Evolutionary conservation across 2,888 invertebrate species (phyloP).

Genomic region (Nemapogon koenigi): DNA sequence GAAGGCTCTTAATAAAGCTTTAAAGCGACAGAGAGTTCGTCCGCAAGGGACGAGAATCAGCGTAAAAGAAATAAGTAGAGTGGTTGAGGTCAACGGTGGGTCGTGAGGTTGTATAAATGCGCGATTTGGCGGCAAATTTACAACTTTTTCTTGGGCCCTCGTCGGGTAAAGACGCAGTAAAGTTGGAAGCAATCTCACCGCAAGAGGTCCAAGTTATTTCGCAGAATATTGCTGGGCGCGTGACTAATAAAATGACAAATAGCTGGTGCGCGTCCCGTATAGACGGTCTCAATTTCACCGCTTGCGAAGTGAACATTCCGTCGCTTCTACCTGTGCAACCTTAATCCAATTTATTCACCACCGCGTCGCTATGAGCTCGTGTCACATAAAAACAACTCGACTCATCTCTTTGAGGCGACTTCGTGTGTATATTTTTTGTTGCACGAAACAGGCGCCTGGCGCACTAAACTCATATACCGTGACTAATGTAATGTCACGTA

Average conservation of each 20-base stretch:
- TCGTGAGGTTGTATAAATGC: constrained; percentile 43
- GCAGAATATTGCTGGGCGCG: constrained; percentile 49
- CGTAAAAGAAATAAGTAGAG: constrained; percentile 10
- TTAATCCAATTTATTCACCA: constrained; percentile 21
- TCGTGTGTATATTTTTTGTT: too few relatives aligned
- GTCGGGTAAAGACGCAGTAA: constrained; percentile 44
- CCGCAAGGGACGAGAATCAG: too few relatives aligned
- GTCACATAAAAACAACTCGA: constrained; percentile 8
- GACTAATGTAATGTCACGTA: too few relatives aligned
- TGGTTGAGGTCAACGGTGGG: constrained; percentile 40
- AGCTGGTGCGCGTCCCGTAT: constrained; percentile 33
- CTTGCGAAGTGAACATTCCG: constrained; percentile 19
- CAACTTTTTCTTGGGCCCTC: constrained; percentile 51
- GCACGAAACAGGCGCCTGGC: too few relatives aligned
- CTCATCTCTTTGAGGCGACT: too few relatives aligned
- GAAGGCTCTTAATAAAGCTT: too few relatives aligned
- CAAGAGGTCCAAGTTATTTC: constrained; percentile 43
- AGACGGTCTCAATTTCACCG: constrained; percentile 27
- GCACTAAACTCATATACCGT: too few relatives aligned
- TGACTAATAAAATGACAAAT: constrained; percentile 61
- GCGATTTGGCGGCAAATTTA: constrained; percentile 57
- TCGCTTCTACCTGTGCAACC: constrained; percentile 23
- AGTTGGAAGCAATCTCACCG: constrained; percentile 52
- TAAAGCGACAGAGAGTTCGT: too few relatives aligned
- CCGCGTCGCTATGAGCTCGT: constrained; percentile 30